Percentiles rank a stretch among this genome's conserved stretches.
These are phyloP conservation scores for Danionella cerebrum DNA, from an alignment of 2,113 vertebrate genomes.

Conservation along the genomic window DNA sequence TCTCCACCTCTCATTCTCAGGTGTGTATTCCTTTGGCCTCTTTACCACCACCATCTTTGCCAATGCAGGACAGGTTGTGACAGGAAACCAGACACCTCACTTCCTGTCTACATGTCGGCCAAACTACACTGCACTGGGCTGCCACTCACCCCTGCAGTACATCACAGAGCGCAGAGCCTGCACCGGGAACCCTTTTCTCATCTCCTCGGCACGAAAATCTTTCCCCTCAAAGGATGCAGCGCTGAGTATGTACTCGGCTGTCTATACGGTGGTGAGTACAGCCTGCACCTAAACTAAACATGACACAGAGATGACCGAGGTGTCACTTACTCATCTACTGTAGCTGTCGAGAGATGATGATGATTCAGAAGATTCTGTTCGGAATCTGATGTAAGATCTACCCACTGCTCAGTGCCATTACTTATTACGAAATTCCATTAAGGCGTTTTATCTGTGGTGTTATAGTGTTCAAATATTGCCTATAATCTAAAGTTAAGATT, in stretches of 20 bases:
- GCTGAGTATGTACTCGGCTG: conserved; percentile 79
- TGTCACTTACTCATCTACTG: neutral
- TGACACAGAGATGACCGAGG: neutral
- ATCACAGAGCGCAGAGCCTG: conserved; percentile 74
- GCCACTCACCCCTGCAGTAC: conserved; percentile 72
- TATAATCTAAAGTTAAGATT: no score
- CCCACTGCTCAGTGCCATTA: no score
- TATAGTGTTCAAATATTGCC: no score
- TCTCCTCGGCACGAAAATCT: conserved; percentile 75
- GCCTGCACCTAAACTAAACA: neutral
- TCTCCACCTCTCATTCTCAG: conserved; percentile 44
- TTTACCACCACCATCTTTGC: conserved; percentile 88
- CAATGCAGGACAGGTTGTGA: conserved; percentile 87
- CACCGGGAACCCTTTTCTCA: conserved; percentile 75
- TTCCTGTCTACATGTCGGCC: conserved; percentile 85
- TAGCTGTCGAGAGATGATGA: neutral
- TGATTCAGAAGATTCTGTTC: neutral
- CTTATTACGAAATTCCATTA: no score
- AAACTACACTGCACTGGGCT: conserved; percentile 84
- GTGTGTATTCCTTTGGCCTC: conserved; percentile 85
- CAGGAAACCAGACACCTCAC: conserved; percentile 83
- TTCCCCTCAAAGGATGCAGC: conserved; percentile 87
- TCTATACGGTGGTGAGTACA: conserved; percentile 77
- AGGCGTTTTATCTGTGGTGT: no score
- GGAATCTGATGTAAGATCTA: no score